These are phyloP conservation scores for Ptiloglossa arizonensis DNA, from an alignment of 1,140 invertebrate species.

Conservation along the genomic window DNA sequence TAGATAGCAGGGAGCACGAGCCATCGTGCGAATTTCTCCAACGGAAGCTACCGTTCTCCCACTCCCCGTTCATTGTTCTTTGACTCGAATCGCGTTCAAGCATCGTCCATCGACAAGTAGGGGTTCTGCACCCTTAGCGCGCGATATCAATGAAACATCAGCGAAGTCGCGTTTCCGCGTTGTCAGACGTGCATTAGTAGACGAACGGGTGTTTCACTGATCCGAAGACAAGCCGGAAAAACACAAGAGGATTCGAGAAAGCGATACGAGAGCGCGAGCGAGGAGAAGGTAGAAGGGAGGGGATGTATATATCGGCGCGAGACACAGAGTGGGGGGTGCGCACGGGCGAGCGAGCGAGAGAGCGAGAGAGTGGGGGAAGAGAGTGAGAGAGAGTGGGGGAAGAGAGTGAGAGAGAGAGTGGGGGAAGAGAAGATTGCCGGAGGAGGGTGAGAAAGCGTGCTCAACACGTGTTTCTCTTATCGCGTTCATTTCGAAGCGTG, in stretches of 20 bases:
- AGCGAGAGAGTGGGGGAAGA: too few species aligned
- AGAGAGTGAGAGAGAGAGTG: conserved; percentile 29
- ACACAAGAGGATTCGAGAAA: conserved; percentile 35
- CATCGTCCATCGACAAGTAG: background rate
- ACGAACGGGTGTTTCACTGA: background rate
- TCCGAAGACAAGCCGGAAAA: conserved; percentile 17
- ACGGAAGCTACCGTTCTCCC: too few species aligned
- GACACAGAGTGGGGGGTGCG: too few species aligned
- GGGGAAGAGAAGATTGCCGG: conserved; percentile 20
- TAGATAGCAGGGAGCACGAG: too few species aligned
- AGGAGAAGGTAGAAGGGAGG: background rate
- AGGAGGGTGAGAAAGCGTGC: conserved; percentile 67
- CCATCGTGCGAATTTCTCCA: too few species aligned
- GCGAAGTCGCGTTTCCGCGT: background rate
- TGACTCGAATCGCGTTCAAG: background rate
- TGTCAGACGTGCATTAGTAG: background rate
- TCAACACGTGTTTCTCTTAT: conserved; percentile 80
- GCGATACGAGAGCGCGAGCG: conserved; percentile 21
- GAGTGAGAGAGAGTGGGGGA: too few species aligned
- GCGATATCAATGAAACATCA: conserved; percentile 1
- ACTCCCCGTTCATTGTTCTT: too few species aligned
- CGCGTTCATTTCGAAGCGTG: conserved; percentile 70
- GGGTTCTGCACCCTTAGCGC: background rate
- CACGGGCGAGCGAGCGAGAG: too few species aligned
- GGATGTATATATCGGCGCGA: conserved; percentile 53